Conservation (phyloP, 2,797 vertebrate genomes). For the Loriculus beryllinus region DNA sequence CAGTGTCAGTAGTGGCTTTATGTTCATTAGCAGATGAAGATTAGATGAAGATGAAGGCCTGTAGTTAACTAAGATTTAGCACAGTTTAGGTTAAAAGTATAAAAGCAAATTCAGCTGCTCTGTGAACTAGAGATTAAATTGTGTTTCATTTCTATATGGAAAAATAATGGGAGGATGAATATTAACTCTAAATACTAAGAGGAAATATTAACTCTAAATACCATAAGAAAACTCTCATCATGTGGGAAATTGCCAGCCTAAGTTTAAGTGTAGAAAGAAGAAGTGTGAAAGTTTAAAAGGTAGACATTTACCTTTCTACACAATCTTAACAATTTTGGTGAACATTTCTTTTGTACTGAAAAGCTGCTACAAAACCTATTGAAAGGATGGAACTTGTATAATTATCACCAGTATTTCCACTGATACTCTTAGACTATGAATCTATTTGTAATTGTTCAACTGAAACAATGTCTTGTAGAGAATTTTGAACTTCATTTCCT, state of each 20-base stretch:
- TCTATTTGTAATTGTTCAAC: background rate
- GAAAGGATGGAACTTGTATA: background rate
- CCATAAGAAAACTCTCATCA: background rate
- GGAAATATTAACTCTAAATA: background rate
- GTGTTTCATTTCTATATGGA: background rate
- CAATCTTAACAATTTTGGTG: background rate
- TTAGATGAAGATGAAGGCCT: background rate
- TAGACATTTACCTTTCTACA: background rate
- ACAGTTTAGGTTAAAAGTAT: background rate
- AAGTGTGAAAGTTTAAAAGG: background rate
- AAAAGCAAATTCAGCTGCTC: background rate
- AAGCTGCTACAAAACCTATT: background rate
- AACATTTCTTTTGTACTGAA: background rate
- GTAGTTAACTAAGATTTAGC: background rate
- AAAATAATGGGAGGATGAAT: background rate
- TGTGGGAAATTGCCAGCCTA: background rate
- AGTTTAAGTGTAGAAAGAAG: background rate
- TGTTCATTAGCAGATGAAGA: background rate
- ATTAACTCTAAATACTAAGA: background rate
- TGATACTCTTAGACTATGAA: background rate
- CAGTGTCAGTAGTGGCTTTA: background rate
- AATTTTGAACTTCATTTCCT: constrained; percentile 6
- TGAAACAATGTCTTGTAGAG: background rate
- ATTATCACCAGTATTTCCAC: background rate
- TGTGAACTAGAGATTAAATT: background rate